A percentile compares a stretch with the other conserved stretches of the same genome.
Evolutionary conservation across 2,113 vertebrate species (phyloP).

Genomic region (Rallus limicola): DNA sequence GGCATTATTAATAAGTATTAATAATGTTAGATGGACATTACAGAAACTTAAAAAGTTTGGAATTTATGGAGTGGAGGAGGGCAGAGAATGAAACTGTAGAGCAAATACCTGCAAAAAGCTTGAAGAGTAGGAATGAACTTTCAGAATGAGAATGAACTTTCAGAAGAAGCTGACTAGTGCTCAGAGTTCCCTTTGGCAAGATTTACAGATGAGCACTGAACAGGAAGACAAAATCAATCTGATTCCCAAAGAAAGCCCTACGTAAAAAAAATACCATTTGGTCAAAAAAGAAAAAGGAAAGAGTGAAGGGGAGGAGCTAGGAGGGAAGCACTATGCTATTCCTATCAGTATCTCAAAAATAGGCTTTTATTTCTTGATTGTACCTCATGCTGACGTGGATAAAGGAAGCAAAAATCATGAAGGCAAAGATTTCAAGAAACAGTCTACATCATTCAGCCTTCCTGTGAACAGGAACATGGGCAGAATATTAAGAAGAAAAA

Average conservation of each 20-base stretch:
- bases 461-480: constrained; percentile 24
- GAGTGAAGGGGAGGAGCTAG: neutral
- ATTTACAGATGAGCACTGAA: neutral
- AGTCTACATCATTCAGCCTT: constrained; percentile 59
- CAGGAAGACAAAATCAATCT: constrained; percentile 4
- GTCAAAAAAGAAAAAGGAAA: neutral
- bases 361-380: constrained; percentile 46
- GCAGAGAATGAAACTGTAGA: neutral
- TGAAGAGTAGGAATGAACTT: neutral
- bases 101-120: neutral
- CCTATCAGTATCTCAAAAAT: neutral
- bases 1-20: neutral
- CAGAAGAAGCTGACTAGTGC: neutral
- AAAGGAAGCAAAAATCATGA: constrained; percentile 47
- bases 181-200: neutral
- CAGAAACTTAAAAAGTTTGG: neutral
- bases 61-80: neutral
- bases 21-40: neutral
- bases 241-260: neutral
- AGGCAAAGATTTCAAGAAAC: constrained; percentile 45
- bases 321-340: neutral
- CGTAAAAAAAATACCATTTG: neutral
- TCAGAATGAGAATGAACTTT: neutral
- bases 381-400: neutral
- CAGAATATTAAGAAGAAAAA: constrained; percentile 62